Percentiles rank a stretch among this genome's conserved stretches.
Evolutionary conservation across 2,797 vertebrate species (phyloP).

Genomic region (Hirundo rustica): DNA sequence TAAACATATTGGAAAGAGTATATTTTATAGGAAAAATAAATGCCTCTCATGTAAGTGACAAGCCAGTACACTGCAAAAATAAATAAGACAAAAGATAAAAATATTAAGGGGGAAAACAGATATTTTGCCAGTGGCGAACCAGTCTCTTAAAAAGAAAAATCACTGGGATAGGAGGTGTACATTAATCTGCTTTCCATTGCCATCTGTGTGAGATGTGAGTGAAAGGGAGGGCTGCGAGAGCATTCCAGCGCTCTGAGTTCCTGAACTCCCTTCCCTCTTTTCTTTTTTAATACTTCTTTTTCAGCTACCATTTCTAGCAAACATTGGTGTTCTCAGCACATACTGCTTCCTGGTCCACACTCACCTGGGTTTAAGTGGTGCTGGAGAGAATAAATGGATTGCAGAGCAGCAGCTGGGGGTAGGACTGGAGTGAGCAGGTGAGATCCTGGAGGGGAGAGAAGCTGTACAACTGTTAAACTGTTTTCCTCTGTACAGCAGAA

Average conservation of each 20-base stretch:
- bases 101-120: not conserved
- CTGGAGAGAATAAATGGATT: not conserved
- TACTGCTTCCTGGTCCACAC: not conserved
- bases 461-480: not conserved
- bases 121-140: not conserved
- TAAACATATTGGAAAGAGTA: not conserved
- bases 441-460: constrained; percentile 14
- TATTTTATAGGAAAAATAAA: not conserved
- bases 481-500: not conserved
- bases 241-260: not conserved
- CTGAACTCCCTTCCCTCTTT: not conserved
- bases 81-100: constrained; percentile 14
- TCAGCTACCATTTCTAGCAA: not conserved
- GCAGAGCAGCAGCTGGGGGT: not conserved
- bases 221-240: not conserved
- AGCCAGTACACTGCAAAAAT: not conserved
- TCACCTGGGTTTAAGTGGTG: not conserved
- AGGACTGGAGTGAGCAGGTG: not conserved
- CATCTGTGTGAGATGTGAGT: not conserved
- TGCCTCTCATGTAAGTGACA: not conserved
- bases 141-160: constrained; percentile 9
- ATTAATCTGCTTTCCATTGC: not conserved
- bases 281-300: accelerated
- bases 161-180: not conserved
- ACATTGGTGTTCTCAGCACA: not conserved